Evolutionary conservation across 1,140 invertebrate species (phyloP).

Genomic region (Thaumetopoea pityocampa): DNA sequence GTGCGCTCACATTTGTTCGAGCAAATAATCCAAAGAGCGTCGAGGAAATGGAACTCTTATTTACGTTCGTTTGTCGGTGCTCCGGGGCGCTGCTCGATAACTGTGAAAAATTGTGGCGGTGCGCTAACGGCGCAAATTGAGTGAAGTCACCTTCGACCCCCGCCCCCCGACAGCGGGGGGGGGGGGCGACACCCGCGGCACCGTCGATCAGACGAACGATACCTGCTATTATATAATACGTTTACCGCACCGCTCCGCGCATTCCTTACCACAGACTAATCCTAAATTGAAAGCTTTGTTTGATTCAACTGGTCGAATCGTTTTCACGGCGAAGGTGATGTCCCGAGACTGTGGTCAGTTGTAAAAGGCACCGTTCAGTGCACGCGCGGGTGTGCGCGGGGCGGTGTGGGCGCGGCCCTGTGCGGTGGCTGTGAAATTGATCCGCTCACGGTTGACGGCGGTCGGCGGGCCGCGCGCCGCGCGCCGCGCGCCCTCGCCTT

Average conservation of each 20-base stretch:
- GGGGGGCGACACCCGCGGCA: slow-evolving; percentile 9
- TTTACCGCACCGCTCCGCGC: neutral
- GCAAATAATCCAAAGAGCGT: slow-evolving; percentile 16
- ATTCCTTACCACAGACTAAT: slow-evolving; percentile 19
- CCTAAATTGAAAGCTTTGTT: neutral
- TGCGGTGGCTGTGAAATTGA: slow-evolving; percentile 49
- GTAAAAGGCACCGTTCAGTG: neutral
- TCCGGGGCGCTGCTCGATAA: slow-evolving; percentile 41
- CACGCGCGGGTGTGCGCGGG: slow-evolving; percentile 2
- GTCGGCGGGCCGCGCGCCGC: slow-evolving; percentile 10
- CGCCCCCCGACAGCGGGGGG: slow-evolving; percentile 6
- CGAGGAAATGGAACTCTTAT: slow-evolving; percentile 38
- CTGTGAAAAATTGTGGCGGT: slow-evolving; percentile 46
- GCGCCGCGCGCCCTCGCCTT: neutral
- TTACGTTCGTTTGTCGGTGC: slow-evolving; percentile 35
- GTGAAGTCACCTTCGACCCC: slow-evolving; percentile 31
- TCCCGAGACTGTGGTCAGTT: slow-evolving; percentile 21
- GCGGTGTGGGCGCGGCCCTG: slow-evolving; percentile 26
- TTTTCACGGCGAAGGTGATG: neutral
- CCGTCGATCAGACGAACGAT: slow-evolving; percentile 15
- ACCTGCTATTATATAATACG: slow-evolving; percentile 15
- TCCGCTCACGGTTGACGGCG: slow-evolving; percentile 45
- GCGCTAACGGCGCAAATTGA: slow-evolving; percentile 54
- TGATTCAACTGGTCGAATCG: neutral
- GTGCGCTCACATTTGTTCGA: neutral